These are phyloP conservation scores for Schizothorax lantsangensis DNA, from an alignment of 2,797 vertebrate genomes.

Conservation along the genomic window DNA sequence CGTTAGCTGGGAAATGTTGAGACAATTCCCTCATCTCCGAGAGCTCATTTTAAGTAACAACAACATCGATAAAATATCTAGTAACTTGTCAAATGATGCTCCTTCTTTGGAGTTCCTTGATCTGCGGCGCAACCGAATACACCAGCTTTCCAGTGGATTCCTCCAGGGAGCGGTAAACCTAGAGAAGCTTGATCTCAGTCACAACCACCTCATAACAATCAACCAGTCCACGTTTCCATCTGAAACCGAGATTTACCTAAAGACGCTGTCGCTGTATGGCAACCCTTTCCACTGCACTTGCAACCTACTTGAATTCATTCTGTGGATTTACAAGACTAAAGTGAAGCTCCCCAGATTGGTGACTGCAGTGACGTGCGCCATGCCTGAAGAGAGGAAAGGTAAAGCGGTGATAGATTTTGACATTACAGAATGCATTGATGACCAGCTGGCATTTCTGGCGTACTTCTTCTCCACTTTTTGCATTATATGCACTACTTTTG, in stretches of 20 bases:
- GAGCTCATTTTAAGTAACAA: conserved; percentile 80
- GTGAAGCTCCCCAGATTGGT: conserved; percentile 75
- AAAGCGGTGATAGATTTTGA: conserved; percentile 71
- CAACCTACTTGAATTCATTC: conserved; percentile 76
- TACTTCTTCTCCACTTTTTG: conserved; percentile 70
- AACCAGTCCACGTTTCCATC: conserved; percentile 74
- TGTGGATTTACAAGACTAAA: conserved; percentile 74
- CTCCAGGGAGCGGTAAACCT: conserved; percentile 68
- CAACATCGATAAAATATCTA: conserved; percentile 63
- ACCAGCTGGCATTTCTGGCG: conserved; percentile 63
- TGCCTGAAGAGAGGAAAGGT: conserved; percentile 64
- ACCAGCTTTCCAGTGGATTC: conserved; percentile 69
- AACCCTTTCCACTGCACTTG: conserved; percentile 84
- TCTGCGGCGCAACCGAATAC: conserved; percentile 77
- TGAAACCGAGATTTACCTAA: conserved; percentile 59
- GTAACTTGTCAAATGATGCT: conserved; percentile 60
- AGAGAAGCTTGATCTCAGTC: conserved; percentile 72
- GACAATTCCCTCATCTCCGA: conserved; percentile 67
- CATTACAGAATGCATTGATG: conserved; percentile 73
- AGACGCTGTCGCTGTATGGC: conserved; percentile 68
- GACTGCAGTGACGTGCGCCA: conserved; percentile 70
- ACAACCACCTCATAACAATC: conserved; percentile 75
- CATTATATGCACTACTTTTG: conserved; percentile 69
- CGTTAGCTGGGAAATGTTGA: conserved; percentile 76
- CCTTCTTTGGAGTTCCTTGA: conserved; percentile 75